These are phyloP conservation scores for Neuroterus valhalla DNA, from an alignment of 1,140 invertebrate species.

Conservation along the genomic window DNA sequence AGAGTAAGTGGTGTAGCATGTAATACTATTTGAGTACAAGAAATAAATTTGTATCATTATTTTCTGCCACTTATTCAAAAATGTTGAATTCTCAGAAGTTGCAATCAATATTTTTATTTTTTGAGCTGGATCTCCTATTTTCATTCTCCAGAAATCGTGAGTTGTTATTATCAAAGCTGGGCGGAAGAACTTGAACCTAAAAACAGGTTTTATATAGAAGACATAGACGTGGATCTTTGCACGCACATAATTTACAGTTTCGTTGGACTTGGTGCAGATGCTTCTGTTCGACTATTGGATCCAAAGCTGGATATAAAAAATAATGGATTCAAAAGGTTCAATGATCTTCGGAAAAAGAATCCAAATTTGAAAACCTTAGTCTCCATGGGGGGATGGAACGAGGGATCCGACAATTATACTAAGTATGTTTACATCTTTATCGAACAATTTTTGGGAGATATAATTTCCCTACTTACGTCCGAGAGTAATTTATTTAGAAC, in stretches of 20 bases:
- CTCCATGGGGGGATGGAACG: conserved; percentile 87
- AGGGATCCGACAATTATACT: conserved; percentile 82
- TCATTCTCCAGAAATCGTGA: no score
- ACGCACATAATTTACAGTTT: conserved; percentile 86
- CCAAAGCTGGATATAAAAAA: conserved; percentile 38
- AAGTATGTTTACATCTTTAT: conserved; percentile 31
- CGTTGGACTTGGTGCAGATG: conserved; percentile 76
- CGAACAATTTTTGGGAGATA: no score
- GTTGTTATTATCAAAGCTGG: no score
- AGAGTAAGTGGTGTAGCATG: no score
- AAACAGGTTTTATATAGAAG: conserved; percentile 77
- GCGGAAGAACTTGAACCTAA: conserved; percentile 70
- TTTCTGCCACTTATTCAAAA: no score
- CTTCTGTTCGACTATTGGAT: conserved; percentile 63
- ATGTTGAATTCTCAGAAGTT: no score
- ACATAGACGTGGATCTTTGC: conserved; percentile 83
- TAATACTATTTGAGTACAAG: no score
- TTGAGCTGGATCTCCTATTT: no score
- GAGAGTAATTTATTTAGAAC: no score
- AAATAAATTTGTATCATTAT: no score
- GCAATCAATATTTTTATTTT: no score
- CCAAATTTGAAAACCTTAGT: conserved; percentile 81
- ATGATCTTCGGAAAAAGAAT: conserved; percentile 79
- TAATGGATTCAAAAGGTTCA: conserved; percentile 69
- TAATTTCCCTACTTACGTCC: no score